These are phyloP conservation scores for Ailurus styani DNA, from an alignment of 2,113 vertebrate species.

Conservation along the genomic window DNA sequence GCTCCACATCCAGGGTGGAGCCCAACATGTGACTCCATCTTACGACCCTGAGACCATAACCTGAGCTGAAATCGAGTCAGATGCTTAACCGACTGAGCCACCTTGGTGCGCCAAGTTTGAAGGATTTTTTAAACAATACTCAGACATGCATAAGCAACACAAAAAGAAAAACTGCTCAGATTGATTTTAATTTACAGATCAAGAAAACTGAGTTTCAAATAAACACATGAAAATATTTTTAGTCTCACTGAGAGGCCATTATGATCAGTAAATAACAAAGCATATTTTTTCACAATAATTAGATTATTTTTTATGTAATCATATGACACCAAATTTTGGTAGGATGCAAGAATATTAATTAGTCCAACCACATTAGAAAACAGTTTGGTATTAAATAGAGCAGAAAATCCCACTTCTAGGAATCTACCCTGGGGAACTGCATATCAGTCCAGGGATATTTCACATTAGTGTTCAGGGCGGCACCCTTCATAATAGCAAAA, in stretches of 20 bases:
- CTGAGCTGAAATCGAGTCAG: background rate
- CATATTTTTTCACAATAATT: background rate
- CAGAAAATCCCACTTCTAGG: background rate
- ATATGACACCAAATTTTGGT: background rate
- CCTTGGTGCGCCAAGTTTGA: background rate
- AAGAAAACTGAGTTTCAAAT: background rate
- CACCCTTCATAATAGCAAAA: background rate
- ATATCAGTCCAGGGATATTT: background rate
- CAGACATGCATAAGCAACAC: background rate
- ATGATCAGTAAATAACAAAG: background rate
- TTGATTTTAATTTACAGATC: background rate
- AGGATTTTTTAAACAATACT: background rate
- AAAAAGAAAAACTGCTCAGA: background rate
- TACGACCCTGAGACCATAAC: background rate
- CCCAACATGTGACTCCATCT: background rate
- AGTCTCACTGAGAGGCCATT: background rate
- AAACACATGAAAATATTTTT: background rate
- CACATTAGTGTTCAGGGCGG: background rate
- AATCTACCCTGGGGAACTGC: background rate
- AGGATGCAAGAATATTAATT: background rate
- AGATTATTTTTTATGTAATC: background rate
- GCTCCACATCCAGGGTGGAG: fast-evolving
- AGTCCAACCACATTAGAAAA: background rate
- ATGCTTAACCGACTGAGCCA: background rate
- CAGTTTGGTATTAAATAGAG: background rate